Conservation (phyloP, 2,113 vertebrate species). For the Phalacrocorax carbo region DNA sequence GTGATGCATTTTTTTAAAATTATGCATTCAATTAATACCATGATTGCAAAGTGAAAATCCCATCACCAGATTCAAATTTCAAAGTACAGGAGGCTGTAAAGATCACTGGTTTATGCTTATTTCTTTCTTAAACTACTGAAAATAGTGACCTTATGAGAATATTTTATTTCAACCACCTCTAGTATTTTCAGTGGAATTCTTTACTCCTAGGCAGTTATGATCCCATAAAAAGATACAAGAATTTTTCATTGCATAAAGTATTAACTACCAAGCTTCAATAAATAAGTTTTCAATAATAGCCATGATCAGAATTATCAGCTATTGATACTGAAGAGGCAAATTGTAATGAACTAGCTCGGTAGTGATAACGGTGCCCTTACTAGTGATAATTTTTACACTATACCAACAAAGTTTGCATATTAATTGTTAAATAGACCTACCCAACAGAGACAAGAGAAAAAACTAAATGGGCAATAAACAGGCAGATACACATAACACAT, state of each 20-base stretch:
- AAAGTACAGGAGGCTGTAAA: background rate
- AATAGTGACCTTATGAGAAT: background rate
- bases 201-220: background rate
- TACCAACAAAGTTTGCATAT: background rate
- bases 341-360: background rate
- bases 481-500: background rate
- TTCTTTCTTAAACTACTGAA: background rate
- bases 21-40: fast-evolving
- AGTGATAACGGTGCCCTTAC: background rate
- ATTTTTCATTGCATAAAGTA: background rate
- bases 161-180: background rate
- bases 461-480: background rate
- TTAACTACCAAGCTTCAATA: background rate
- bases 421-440: background rate
- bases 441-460: background rate
- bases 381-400: background rate
- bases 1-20: background rate
- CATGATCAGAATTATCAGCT: background rate
- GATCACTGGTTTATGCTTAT: background rate
- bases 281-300: background rate
- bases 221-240: background rate
- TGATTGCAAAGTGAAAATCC: background rate
- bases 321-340: background rate
- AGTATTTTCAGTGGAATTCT: background rate
- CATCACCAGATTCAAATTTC: background rate